These are phyloP conservation scores for Euphonia xanthogaster DNA, from an alignment of 2,797 vertebrate species.

Conservation along the genomic window DNA sequence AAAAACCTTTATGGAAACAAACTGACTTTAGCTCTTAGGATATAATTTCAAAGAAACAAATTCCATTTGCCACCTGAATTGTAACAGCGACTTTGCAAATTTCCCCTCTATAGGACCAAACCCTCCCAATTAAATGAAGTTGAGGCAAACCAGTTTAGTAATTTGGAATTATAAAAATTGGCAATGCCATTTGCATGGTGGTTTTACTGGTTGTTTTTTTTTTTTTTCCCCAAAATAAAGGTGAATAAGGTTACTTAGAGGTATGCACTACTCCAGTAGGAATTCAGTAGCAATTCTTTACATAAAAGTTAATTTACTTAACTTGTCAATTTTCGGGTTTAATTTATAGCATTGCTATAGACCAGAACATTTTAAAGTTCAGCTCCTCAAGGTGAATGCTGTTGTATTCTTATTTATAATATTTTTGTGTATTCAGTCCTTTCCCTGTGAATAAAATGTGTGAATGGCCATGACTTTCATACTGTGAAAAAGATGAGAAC, in stretches of 20 bases:
- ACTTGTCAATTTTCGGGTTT: background rate
- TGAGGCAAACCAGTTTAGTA: background rate
- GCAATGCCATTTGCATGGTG: rapidly evolving
- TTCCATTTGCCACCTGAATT: background rate
- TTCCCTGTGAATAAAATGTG: background rate
- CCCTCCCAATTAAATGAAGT: background rate
- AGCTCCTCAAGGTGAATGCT: background rate
- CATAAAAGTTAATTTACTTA: background rate
- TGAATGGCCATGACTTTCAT: background rate
- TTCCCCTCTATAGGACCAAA: background rate
- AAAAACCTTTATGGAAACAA: background rate
- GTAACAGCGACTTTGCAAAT: background rate
- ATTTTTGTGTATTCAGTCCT: background rate
- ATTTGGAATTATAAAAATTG: background rate
- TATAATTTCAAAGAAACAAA: background rate
- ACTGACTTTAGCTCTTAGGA: rapidly evolving
- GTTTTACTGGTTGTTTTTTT: background rate
- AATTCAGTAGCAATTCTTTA: background rate
- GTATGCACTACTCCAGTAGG: background rate
- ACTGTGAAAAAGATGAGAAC: background rate
- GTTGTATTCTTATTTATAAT: background rate
- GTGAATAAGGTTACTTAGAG: background rate
- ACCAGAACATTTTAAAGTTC: background rate
- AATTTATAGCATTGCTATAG: background rate
- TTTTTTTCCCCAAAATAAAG: background rate